Base-by-base conservation (phyloP, 2,888 invertebrate genomes). In the Steinernema scapterisci region DNA sequence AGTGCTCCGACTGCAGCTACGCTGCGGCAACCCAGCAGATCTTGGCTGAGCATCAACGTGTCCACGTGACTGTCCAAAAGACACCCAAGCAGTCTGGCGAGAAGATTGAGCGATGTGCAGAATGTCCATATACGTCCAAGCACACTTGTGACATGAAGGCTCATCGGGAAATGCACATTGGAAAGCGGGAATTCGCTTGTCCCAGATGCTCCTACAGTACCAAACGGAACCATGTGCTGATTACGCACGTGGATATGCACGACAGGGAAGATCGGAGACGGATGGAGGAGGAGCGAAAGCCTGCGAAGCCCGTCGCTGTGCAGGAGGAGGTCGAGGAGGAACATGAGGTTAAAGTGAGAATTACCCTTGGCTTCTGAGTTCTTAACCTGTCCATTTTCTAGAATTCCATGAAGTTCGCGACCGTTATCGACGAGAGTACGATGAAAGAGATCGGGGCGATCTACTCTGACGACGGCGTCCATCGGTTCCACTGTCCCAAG, bases 121-220 rank as follows among this genome's bases (percentile, higher is more conserved):
- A 63, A 31, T 63, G 63, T n/a, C 63, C 63, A 5, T 63, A 63
- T n/a, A 21, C 21, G 11, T 63, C 63, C 6, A 63, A 63, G 31
- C 63, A 63, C 31, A 63, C 63, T 9, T 63, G 63, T 38, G 63
- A 63, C 63, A 63, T 63, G 63, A 63, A 63, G 31, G 63, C 63
- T 2, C 63, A 63, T 19, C 27, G 31, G 11, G 63, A 63, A 5
- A 63, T 63, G 63, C 63, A 63, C 16, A 13, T 63, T 6, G 63
- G 63, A 38, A 63, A 16, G 31, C 11, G 63, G 16, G 63, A 63
- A 27, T 63, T 63, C 38, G 63, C 63, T 6, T 63, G 63, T n/a
- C 9, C 9, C 5, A 5, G 63, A n/a, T 63, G 63, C 63, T 16
- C 63, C 31, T 63, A 63, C 38, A 63, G 63, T 27, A 63, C 63